A percentile compares a stretch with the other conserved stretches of the same genome.
Evolutionary conservation across 2,888 invertebrate genomes (phyloP).

Genomic region (Sturmia bella): DNA sequence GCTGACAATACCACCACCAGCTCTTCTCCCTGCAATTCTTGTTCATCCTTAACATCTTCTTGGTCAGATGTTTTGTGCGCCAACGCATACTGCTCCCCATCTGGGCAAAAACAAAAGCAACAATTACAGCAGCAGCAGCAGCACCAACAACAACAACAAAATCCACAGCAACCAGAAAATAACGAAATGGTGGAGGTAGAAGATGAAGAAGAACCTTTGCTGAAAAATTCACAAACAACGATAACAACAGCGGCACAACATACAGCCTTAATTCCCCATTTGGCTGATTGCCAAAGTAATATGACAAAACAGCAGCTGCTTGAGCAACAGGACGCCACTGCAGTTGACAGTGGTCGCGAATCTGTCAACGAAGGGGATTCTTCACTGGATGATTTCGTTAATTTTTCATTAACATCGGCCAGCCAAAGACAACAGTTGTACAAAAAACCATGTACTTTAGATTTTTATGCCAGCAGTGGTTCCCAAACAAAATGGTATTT

Average conservation of each 20-base stretch:
- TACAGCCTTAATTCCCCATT: slow-evolving; percentile 26
- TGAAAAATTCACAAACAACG: slow-evolving; percentile 10
- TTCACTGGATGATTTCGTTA: slow-evolving; percentile 66
- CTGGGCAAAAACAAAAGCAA: slow-evolving; percentile 36
- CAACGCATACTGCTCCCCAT: slow-evolving; percentile 62
- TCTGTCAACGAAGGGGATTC: slow-evolving; percentile 77
- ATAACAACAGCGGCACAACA: slow-evolving; percentile 15
- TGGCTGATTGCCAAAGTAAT: slow-evolving; percentile 61
- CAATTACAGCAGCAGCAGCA: slow-evolving; percentile 34
- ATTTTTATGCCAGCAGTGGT: slow-evolving; percentile 73
- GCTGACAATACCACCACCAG: slow-evolving; percentile 30
- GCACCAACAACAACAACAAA: slow-evolving; percentile 13
- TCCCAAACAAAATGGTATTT: slow-evolving; percentile 78
- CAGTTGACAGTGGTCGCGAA: slow-evolving; percentile 77
- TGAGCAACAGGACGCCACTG: slow-evolving; percentile 67
- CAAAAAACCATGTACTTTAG: slow-evolving; percentile 70
- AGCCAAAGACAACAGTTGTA: slow-evolving; percentile 46
- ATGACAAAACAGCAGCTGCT: slow-evolving; percentile 58
- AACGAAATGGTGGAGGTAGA: slow-evolving; percentile 10
- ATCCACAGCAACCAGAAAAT: slow-evolving; percentile 22
- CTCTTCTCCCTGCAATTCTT: slow-evolving; percentile 36
- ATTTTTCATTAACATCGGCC: slow-evolving; percentile 4
- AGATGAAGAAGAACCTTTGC: slow-evolving; percentile 35
- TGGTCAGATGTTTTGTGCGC: slow-evolving; percentile 69
- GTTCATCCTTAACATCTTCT: slow-evolving; percentile 38